These are phyloP conservation scores for Psephotus haematonotus DNA, from an alignment of 2,113 vertebrate species.

Conservation along the genomic window DNA sequence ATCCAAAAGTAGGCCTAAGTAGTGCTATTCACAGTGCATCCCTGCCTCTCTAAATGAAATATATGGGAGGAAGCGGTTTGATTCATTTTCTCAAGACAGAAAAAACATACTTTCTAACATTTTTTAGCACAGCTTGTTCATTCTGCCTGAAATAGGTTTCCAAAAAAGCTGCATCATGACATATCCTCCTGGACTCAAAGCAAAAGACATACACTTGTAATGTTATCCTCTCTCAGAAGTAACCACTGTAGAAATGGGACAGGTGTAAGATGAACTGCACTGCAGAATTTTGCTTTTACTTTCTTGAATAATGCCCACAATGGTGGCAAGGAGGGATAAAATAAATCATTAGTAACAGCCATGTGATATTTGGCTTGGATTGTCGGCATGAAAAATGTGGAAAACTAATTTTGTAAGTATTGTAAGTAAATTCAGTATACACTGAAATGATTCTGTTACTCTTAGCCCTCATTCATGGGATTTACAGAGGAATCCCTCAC, in stretches of 20 bases:
- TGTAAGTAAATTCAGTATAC: too few species aligned
- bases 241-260: not conserved
- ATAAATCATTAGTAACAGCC: not conserved
- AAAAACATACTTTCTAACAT: not conserved
- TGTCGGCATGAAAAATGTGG: not conserved
- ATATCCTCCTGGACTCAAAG: not conserved
- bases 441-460: not conserved
- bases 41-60: not conserved
- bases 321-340: not conserved
- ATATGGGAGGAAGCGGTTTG: not conserved
- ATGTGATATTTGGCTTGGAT: not conserved
- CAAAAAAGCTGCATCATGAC: not conserved
- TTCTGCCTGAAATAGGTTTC: not conserved
- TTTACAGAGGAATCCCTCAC: not conserved
- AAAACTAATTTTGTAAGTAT: not conserved
- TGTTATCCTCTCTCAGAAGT: not conserved
- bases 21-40: not conserved
- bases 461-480: not conserved
- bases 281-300: not conserved
- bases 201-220: not conserved
- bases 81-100: not conserved
- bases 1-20: conserved; percentile 18
- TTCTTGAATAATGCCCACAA: not conserved
- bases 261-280: not conserved
- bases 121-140: not conserved